Conservation (phyloP, 92 coral and sea anemone species). For the Porites cylindrica region DNA sequence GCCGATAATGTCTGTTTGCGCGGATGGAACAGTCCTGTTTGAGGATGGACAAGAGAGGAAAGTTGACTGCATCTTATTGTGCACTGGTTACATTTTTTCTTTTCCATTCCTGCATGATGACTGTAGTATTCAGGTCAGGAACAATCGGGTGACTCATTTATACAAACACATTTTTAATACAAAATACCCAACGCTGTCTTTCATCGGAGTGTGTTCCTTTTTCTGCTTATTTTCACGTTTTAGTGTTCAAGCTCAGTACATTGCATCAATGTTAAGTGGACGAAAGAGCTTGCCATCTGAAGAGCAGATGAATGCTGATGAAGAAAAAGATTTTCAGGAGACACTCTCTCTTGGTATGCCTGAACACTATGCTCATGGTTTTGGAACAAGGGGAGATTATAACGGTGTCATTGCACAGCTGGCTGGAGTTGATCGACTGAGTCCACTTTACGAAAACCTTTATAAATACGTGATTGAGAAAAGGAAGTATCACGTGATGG, state of each 20-base stretch:
- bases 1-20: slow-evolving; percentile 44
- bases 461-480: slow-evolving; percentile 40
- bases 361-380: slow-evolving; percentile 66
- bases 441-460: slow-evolving; percentile 45
- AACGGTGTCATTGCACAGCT: slow-evolving; percentile 61
- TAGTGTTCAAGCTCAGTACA: slow-evolving; percentile 70
- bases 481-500: slow-evolving; percentile 32
- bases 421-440: slow-evolving; percentile 63
- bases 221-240: slow-evolving; percentile 78
- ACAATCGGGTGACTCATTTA: slow-evolving; percentile 72
- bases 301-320: slow-evolving; percentile 73
- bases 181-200: slow-evolving; percentile 67
- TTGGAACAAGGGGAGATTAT: slow-evolving; percentile 73
- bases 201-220: slow-evolving; percentile 72
- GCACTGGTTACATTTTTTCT: slow-evolving; percentile 85
- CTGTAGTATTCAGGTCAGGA: slow-evolving; percentile 62
- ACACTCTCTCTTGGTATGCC: slow-evolving; percentile 56
- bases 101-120: slow-evolving; percentile 78
- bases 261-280: slow-evolving; percentile 68
- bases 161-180: slow-evolving; percentile 83
- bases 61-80: slow-evolving; percentile 76
- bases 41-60: slow-evolving; percentile 49
- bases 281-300: slow-evolving; percentile 62
- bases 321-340: slow-evolving; percentile 67
- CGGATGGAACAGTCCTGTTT: slow-evolving; percentile 67